phyloP scores from a whole-genome alignment of 2,113 vertebrate genomes.

The Phrynosoma blainvillii region DNA sequence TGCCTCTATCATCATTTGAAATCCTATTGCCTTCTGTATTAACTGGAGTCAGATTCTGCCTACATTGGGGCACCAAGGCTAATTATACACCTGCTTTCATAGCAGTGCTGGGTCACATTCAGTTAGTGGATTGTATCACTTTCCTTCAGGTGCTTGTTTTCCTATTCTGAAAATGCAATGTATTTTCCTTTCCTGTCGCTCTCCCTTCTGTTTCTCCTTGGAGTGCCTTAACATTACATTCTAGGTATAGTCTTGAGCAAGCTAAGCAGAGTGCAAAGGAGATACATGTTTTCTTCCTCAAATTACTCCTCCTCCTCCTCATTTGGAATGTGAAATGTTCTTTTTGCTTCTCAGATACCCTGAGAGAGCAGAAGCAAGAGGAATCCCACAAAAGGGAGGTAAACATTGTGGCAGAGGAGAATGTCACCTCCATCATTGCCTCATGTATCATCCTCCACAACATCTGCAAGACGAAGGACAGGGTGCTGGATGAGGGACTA shows the following conservation, averaged over 20 bases:
- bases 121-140: background rate
- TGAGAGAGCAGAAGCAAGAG: background rate
- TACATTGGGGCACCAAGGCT: background rate
- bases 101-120: background rate
- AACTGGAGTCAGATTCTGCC: background rate
- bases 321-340: background rate
- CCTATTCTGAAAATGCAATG: background rate
- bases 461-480: no score
- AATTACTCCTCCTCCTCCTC: background rate
- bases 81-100: background rate
- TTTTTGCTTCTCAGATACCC: background rate
- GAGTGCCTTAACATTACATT: background rate
- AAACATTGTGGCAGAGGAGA: background rate
- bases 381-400: background rate
- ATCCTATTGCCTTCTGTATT: background rate
- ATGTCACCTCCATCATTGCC: no score
- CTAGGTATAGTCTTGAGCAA: accelerated
- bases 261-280: background rate
- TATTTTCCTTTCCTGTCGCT: background rate
- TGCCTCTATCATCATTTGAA: background rate
- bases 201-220: accelerated
- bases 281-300: background rate
- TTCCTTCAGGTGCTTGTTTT: accelerated
- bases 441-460: no score
- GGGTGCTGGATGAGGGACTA: no score